Percentiles rank a stretch among this genome's conserved stretches.
Evolutionary conservation across 2,888 invertebrate genomes (phyloP).

Genomic region (Apoda limacodes): DNA sequence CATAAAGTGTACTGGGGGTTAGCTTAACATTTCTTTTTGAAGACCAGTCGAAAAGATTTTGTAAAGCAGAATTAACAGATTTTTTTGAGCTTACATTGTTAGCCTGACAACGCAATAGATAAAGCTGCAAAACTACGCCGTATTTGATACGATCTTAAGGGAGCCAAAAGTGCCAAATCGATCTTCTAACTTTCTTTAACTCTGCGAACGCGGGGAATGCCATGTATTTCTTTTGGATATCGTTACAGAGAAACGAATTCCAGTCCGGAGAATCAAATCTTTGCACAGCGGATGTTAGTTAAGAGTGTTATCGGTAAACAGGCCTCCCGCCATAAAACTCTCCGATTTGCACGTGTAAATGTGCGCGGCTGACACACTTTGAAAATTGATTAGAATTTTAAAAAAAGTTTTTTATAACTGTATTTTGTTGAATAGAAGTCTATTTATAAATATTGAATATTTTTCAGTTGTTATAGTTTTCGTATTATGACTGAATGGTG

Average conservation of each 20-base stretch:
- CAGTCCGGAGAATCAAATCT: conserved; percentile 11
- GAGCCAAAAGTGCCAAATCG: no score
- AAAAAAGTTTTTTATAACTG: no score
- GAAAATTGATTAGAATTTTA: no score
- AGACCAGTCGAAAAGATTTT: conserved; percentile 10
- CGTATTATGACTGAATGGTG: no score
- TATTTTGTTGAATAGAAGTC: no score
- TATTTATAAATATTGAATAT: no score
- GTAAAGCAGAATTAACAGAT: conserved; percentile 8
- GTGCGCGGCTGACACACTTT: no score
- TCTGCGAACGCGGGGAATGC: conserved; percentile 15
- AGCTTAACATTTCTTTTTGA: conserved; percentile 1
- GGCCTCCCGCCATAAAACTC: no score
- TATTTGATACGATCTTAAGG: conserved; percentile 9
- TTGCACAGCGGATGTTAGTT: conserved; percentile 6
- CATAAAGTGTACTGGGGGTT: conserved; percentile 7
- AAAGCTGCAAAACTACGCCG: conserved; percentile 17
- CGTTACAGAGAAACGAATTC: conserved; percentile 13
- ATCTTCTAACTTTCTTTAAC: conserved; percentile 11
- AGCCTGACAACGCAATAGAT: conserved; percentile 15
- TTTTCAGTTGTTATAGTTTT: no score
- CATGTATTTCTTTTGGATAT: conserved; percentile 13
- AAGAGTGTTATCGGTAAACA: no score
- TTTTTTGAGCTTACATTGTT: no score
- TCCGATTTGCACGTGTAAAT: no score